Percentiles rank a stretch among this genome's conserved stretches.
phyloP scores from a whole-genome alignment of 2,797 vertebrate genomes.

The Pseudotriccus pelzelni region DNA sequence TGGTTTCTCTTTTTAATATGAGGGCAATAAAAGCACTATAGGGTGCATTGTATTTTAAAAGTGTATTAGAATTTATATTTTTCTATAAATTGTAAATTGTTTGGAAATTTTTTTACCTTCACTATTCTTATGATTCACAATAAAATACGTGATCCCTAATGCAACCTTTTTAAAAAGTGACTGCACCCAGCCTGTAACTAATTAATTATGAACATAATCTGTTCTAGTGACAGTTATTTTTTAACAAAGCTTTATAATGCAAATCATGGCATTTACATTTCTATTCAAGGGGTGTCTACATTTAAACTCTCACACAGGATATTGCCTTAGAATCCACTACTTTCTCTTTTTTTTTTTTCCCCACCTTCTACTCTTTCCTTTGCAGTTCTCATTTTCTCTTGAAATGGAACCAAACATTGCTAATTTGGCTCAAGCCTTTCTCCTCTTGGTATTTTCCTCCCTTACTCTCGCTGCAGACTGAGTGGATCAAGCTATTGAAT shows the following conservation, averaged over 20 bases:
- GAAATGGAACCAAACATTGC: slow-evolving; percentile 32
- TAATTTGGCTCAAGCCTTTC: slow-evolving; percentile 21
- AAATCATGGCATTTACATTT: slow-evolving; percentile 60
- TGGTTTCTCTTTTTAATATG: slow-evolving; percentile 24
- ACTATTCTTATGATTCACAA: background rate
- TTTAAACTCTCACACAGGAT: slow-evolving; percentile 42
- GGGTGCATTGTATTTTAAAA: slow-evolving; percentile 14
- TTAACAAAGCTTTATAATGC: slow-evolving; percentile 57
- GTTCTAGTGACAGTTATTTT: slow-evolving; percentile 58
- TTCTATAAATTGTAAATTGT: slow-evolving; percentile 37
- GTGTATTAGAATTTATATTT: background rate
- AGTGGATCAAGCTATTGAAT: slow-evolving; percentile 30
- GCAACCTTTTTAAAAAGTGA: slow-evolving; percentile 46
- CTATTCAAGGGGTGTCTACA: slow-evolving; percentile 59
- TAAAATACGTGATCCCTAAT: slow-evolving; percentile 11
- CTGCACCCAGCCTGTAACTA: slow-evolving; percentile 50
- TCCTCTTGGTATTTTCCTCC: background rate
- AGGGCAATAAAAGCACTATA: slow-evolving; percentile 28
- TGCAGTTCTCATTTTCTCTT: slow-evolving; percentile 12
- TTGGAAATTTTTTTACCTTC: slow-evolving; percentile 21
- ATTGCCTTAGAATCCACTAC: slow-evolving; percentile 10
- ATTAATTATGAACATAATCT: slow-evolving; percentile 71
- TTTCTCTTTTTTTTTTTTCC: background rate
- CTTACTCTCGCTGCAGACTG: slow-evolving; percentile 31
- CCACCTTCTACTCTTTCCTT: background rate